A percentile compares a stretch with the other conserved stretches of the same genome.
These are phyloP conservation scores for Tachystola acroxantha DNA, from an alignment of 2,888 invertebrate genomes.

Conservation along the genomic window DNA sequence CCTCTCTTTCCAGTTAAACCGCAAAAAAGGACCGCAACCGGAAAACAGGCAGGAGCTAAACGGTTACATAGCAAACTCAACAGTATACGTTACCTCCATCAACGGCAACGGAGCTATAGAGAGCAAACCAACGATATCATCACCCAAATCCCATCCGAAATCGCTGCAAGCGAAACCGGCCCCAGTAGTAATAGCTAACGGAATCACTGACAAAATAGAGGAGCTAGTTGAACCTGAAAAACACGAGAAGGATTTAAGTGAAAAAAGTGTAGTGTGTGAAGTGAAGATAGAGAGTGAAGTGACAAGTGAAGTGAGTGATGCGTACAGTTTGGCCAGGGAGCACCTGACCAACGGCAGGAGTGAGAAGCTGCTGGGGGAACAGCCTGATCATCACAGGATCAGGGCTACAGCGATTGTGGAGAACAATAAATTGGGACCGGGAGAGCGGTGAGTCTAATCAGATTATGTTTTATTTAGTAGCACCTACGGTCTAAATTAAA, in stretches of 20 bases:
- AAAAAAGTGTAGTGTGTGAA: slow-evolving; percentile 55
- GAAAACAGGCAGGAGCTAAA: slow-evolving; percentile 81
- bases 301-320: slow-evolving; percentile 67
- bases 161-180: slow-evolving; percentile 67
- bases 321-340: slow-evolving; percentile 63
- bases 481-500: no score
- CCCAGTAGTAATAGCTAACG: slow-evolving; percentile 62
- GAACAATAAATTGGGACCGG: slow-evolving; percentile 77
- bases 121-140: slow-evolving; percentile 65
- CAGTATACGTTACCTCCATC: slow-evolving; percentile 90
- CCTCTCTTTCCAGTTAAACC: slow-evolving; percentile 77
- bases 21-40: slow-evolving; percentile 56
- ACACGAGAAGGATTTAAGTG: slow-evolving; percentile 64
- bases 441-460: slow-evolving; percentile 79
- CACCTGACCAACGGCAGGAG: slow-evolving; percentile 82
- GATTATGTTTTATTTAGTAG: no score
- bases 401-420: slow-evolving; percentile 80
- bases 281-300: slow-evolving; percentile 52
- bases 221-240: slow-evolving; percentile 54
- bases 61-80: slow-evolving; percentile 89
- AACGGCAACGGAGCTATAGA: slow-evolving; percentile 73
- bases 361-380: slow-evolving; percentile 84
- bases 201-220: slow-evolving; percentile 46
- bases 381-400: slow-evolving; percentile 79
- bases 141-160: slow-evolving; percentile 66